phyloP scores from a whole-genome alignment of 2,797 vertebrate genomes.

The Percopsis omiscomaycus region DNA sequence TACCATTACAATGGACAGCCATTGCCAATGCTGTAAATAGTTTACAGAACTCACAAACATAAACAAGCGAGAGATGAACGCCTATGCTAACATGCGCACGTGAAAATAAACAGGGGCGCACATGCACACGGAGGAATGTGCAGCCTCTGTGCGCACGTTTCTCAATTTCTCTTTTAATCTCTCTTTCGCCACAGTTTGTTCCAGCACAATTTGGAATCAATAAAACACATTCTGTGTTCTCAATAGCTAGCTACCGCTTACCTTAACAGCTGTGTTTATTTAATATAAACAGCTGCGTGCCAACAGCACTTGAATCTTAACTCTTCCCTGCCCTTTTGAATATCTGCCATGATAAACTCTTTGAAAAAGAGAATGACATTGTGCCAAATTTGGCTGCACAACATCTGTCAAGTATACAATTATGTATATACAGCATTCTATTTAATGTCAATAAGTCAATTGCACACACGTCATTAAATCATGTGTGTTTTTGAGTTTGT shows the following conservation, averaged over 20 bases:
- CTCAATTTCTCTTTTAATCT: not conserved
- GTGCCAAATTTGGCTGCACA: too few relatives aligned
- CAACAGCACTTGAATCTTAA: not conserved
- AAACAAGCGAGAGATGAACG: slow-evolving; percentile 35
- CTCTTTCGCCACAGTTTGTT: slow-evolving; percentile 20
- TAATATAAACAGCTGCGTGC: slow-evolving; percentile 11
- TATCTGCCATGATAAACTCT: too few relatives aligned
- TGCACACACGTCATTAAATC: too few relatives aligned
- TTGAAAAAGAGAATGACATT: too few relatives aligned
- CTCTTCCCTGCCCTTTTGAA: not conserved
- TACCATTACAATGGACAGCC: slow-evolving; percentile 66
- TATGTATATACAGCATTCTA: too few relatives aligned
- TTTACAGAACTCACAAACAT: slow-evolving; percentile 66
- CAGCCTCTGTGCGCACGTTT: not conserved
- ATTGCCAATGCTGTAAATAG: slow-evolving; percentile 70
- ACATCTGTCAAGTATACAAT: too few relatives aligned
- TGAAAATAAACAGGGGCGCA: not conserved
- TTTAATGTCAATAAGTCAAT: too few relatives aligned
- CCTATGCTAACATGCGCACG: slow-evolving; percentile 42
- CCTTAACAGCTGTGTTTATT: slow-evolving; percentile 7
- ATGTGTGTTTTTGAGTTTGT: too few relatives aligned
- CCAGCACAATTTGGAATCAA: slow-evolving; percentile 14
- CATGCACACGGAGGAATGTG: not conserved
- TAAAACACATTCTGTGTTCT: slow-evolving; percentile 2
- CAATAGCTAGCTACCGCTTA: slow-evolving; percentile 10